Evolutionary conservation across 1,140 invertebrate genomes (phyloP).

Genomic region (Eulimnadia texana): DNA sequence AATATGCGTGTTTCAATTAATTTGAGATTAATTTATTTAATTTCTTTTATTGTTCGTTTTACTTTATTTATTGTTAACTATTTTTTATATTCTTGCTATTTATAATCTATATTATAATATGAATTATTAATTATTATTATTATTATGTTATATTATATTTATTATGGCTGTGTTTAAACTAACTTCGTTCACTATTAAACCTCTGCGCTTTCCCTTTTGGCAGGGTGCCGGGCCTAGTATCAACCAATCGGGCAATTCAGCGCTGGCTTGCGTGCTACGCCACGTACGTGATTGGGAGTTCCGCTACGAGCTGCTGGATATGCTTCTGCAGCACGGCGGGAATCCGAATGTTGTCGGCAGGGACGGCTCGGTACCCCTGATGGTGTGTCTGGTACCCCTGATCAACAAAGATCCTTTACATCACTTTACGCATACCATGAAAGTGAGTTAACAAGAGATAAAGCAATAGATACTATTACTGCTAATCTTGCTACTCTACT

Average conservation of each 20-base stretch:
- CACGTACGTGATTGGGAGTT: slow-evolving; percentile 62
- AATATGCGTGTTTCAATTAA: no score
- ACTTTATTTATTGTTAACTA: no score
- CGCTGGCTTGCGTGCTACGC: slow-evolving; percentile 50
- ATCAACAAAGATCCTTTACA: slow-evolving; percentile 59
- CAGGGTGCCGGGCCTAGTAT: slow-evolving; percentile 49
- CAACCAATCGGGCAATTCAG: slow-evolving; percentile 52
- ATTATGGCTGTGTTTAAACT: no score
- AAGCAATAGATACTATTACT: background rate
- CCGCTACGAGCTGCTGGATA: slow-evolving; percentile 51
- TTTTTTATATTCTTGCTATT: no score
- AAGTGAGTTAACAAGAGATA: slow-evolving; percentile 30
- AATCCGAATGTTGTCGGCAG: slow-evolving; percentile 50
- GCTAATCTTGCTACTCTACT: no score
- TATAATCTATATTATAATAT: no score
- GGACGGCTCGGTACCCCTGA: slow-evolving; percentile 49
- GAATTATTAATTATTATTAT: no score
- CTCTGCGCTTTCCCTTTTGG: no score
- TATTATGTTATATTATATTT: no score
- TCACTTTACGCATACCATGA: slow-evolving; percentile 57
- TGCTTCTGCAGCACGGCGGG: slow-evolving; percentile 51
- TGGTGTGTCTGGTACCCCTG: slow-evolving; percentile 54
- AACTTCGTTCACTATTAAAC: no score
- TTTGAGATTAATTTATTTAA: no score
- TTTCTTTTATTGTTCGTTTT: no score